phyloP scores from a whole-genome alignment of 2,888 invertebrate species.

The Xanthorhoe spadicearia region DNA sequence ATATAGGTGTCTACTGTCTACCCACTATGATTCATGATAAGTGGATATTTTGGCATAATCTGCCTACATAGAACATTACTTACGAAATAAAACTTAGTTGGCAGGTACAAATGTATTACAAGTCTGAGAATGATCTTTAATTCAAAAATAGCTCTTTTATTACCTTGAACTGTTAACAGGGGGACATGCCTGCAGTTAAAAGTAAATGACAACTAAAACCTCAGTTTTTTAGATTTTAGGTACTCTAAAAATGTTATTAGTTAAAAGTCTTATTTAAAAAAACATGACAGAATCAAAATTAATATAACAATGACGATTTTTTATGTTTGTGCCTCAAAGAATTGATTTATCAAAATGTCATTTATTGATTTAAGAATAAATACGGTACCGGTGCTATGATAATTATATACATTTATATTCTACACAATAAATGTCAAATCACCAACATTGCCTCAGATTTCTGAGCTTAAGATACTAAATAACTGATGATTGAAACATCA shows the following conservation, averaged over 20 bases:
- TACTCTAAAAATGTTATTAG: neutral
- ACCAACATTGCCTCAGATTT: no score
- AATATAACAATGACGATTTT: neutral
- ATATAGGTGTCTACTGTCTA: conserved; percentile 15
- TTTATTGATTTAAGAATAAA: no score
- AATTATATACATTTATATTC: no score
- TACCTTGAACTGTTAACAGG: neutral
- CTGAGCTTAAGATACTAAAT: no score
- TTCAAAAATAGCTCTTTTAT: neutral
- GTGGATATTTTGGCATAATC: conserved; percentile 25
- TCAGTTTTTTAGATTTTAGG: neutral
- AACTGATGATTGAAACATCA: no score
- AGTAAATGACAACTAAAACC: no score
- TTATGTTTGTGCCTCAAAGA: no score
- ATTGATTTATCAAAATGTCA: neutral
- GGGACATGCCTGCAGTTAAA: neutral
- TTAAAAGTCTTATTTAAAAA: neutral
- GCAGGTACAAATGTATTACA: neutral
- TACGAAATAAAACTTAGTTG: conserved; percentile 9
- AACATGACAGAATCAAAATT: neutral
- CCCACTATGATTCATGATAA: conserved; percentile 26
- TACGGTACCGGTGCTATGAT: no score
- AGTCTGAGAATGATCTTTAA: neutral
- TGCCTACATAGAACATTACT: conserved; percentile 14
- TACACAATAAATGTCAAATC: no score